These are phyloP conservation scores for Chlorodrepanis virens DNA, from an alignment of 2,113 vertebrate genomes.

Conservation along the genomic window DNA sequence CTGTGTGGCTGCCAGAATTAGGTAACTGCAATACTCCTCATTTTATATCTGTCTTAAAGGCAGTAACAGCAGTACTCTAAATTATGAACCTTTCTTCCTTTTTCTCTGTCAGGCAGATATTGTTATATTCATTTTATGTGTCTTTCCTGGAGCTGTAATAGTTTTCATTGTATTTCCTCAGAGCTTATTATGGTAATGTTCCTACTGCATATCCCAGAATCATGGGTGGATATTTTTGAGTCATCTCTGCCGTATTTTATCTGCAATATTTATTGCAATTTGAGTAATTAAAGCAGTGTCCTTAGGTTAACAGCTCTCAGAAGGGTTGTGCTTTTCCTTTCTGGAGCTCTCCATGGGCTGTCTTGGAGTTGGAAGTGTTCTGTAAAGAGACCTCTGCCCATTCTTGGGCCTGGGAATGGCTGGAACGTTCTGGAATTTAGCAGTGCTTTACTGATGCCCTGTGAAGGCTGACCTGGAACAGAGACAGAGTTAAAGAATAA, in stretches of 20 bases:
- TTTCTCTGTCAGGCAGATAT: constrained; percentile 25
- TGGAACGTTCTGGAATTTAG: background rate
- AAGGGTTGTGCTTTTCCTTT: background rate
- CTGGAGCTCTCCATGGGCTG: background rate
- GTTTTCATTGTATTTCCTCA: constrained; percentile 52
- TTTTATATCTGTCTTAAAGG: constrained; percentile 40
- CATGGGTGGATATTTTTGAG: background rate
- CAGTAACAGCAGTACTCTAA: constrained; percentile 11
- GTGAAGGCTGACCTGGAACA: background rate
- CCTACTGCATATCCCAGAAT: background rate
- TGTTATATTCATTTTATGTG: constrained; percentile 38
- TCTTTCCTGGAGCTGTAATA: constrained; percentile 43
- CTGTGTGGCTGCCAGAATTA: constrained; percentile 3
- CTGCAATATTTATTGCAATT: background rate
- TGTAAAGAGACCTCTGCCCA: background rate
- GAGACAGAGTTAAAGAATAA: background rate
- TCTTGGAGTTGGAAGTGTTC: background rate
- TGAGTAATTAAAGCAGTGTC: constrained; percentile 39
- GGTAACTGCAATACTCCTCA: constrained; percentile 5
- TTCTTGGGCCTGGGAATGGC: background rate
- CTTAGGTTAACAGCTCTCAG: background rate
- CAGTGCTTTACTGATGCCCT: background rate
- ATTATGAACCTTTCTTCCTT: constrained; percentile 27
- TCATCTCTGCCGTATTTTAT: background rate
- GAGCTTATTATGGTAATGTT: constrained; percentile 48